Conservation (phyloP, 2,113 vertebrate genomes). For the Lynx canadensis region DNA sequence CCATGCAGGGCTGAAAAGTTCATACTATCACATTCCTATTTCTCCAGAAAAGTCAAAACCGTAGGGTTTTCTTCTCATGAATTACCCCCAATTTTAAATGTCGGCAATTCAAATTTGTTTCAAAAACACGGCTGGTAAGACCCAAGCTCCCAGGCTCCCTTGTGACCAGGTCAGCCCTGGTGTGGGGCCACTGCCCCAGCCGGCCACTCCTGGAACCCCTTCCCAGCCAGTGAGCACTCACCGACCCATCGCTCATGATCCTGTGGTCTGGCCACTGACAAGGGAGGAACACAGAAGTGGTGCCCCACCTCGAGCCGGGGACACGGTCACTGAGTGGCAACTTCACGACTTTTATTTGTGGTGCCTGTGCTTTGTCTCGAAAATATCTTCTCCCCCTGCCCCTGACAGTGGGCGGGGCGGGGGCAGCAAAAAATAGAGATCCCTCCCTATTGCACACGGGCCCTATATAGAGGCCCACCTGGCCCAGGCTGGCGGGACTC, state of each 20-base stretch:
- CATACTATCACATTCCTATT: rapidly evolving
- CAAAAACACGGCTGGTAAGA: background rate
- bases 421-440: slow-evolving; percentile 79
- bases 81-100: background rate
- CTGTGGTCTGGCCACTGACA: background rate
- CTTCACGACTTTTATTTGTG: slow-evolving; percentile 78
- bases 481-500: slow-evolving; percentile 43
- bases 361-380: slow-evolving; percentile 79
- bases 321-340: slow-evolving; percentile 52
- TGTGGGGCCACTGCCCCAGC: background rate
- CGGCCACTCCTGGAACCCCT: rapidly evolving
- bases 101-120: background rate
- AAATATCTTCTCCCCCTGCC: slow-evolving; percentile 79
- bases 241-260: rapidly evolving
- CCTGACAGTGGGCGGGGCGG: background rate
- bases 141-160: too few relatives aligned
- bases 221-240: rapidly evolving
- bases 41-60: background rate
- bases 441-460: slow-evolving; percentile 80
- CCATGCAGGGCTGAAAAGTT: too few relatives aligned
- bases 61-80: background rate
- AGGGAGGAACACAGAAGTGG: rapidly evolving
- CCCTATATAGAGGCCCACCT: slow-evolving; percentile 58
- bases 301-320: rapidly evolving
- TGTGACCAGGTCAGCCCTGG: rapidly evolving